Evolutionary conservation across 2,888 invertebrate species (phyloP).

Genomic region (Pseudococcus viburni): DNA sequence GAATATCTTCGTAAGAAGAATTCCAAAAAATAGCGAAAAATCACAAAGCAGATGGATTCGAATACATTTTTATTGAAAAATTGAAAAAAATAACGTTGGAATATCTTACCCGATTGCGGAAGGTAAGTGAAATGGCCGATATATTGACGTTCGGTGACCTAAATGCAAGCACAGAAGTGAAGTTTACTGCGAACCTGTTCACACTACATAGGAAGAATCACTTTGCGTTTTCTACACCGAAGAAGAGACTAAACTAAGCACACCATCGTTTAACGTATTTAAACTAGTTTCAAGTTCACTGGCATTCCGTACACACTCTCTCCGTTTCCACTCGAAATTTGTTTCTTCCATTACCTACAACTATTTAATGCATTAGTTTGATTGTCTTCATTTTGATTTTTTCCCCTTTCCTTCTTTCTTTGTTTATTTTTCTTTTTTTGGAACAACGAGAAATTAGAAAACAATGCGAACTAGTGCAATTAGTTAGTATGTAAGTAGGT

Average conservation of each 20-base stretch:
- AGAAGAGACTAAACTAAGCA: conserved; percentile 63
- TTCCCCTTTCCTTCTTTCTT: background rate
- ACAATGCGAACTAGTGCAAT: background rate
- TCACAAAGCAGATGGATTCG: background rate
- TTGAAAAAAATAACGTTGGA: background rate
- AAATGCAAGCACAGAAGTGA: conserved; percentile 60
- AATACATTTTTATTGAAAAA: background rate
- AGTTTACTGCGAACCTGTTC: conserved; percentile 61
- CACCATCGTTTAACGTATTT: conserved; percentile 62
- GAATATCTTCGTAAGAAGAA: background rate
- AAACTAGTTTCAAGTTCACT: conserved; percentile 66
- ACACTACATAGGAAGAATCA: conserved; percentile 51
- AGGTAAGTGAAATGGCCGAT: conserved; percentile 61
- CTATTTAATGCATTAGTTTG: background rate
- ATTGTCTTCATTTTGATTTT: background rate
- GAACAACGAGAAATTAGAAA: background rate
- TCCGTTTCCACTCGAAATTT: conserved; percentile 57
- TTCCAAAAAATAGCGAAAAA: background rate
- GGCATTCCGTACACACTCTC: conserved; percentile 62
- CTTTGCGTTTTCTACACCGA: conserved; percentile 59
- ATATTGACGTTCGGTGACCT: conserved; percentile 59
- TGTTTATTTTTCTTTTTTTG: background rate
- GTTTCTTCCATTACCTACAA: conserved; percentile 24
- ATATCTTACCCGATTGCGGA: conserved; percentile 56
- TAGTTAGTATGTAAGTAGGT: background rate